Conservation (phyloP, 2,113 vertebrate genomes). For the Hippocampus zosterae region DNA sequence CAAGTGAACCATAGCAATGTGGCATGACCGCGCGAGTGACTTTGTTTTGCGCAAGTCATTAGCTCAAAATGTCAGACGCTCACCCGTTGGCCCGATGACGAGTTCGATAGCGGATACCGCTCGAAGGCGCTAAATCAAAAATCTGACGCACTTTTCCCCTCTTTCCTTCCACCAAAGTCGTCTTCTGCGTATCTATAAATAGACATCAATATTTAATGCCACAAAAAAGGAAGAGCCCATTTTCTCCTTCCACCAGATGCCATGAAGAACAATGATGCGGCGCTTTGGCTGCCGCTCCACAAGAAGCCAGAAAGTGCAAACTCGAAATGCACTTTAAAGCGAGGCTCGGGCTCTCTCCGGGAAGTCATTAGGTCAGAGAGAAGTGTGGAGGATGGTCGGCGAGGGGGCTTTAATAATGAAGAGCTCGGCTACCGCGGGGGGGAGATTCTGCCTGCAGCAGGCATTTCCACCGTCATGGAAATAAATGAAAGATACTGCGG, state of each 20-base stretch:
- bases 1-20: background rate
- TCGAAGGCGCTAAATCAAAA: background rate
- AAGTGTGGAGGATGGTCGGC: slow-evolving; percentile 64
- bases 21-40: no score
- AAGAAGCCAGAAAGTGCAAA: slow-evolving; percentile 48
- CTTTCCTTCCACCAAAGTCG: slow-evolving; percentile 7
- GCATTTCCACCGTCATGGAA: slow-evolving; percentile 64
- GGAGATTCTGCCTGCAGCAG: slow-evolving; percentile 63
- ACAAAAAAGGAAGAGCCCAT: slow-evolving; percentile 32
- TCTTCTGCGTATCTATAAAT: slow-evolving; percentile 1
- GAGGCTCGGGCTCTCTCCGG: slow-evolving; percentile 48
- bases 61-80: no score
- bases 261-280: slow-evolving; percentile 43
- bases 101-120: no score
- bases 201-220: slow-evolving; percentile 47
- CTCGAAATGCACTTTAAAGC: slow-evolving; percentile 60
- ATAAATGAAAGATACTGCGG: slow-evolving; percentile 70
- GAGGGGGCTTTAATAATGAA: slow-evolving; percentile 71
- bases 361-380: slow-evolving; percentile 75
- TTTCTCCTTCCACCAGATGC: slow-evolving; percentile 25
- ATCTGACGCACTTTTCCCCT: background rate
- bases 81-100: no score
- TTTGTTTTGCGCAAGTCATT: no score
- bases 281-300: slow-evolving; percentile 26
- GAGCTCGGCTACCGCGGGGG: slow-evolving; percentile 60